Evolutionary conservation across 2,888 invertebrate genomes (phyloP).

Genomic region (Limnephilus lunatus): DNA sequence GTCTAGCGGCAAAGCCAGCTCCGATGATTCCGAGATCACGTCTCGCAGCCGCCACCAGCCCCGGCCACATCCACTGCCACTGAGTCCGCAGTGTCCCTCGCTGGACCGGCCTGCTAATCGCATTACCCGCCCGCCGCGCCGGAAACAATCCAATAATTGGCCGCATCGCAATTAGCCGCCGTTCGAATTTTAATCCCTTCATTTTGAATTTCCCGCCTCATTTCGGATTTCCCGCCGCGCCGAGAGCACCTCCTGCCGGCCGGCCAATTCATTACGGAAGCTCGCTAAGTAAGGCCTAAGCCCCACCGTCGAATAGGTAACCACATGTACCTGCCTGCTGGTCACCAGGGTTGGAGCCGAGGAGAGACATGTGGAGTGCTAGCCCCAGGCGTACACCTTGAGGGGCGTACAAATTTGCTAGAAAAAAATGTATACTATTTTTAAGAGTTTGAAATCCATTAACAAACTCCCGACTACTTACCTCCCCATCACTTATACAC

Average conservation of each 20-base stretch:
- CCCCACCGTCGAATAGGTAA: neutral
- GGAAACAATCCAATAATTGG: slow-evolving; percentile 62
- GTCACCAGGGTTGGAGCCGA: neutral
- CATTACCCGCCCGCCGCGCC: slow-evolving; percentile 55
- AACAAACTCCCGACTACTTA: no score
- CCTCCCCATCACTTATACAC: no score
- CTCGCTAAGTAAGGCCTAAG: slow-evolving; percentile 3
- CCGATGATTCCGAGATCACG: neutral
- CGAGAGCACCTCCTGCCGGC: slow-evolving; percentile 36
- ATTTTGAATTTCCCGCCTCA: slow-evolving; percentile 53
- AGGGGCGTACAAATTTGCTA: no score
- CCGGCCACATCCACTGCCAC: neutral
- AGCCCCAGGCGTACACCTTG: no score
- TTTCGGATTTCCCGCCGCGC: neutral
- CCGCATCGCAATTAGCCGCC: slow-evolving; percentile 60
- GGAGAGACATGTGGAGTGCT: neutral
- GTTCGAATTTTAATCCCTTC: slow-evolving; percentile 61
- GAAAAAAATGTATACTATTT: no score
- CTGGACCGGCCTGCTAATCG: slow-evolving; percentile 49
- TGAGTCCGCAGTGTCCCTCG: neutral
- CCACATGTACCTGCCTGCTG: neutral
- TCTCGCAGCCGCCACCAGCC: slow-evolving; percentile 9
- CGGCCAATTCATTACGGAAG: slow-evolving; percentile 40
- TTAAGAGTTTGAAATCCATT: no score
- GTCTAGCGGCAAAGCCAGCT: neutral